A percentile compares a stretch with the other conserved stretches of the same genome.
Evolutionary conservation across 2,888 invertebrate species (phyloP).

Genomic region (Salpingus planirostris): DNA sequence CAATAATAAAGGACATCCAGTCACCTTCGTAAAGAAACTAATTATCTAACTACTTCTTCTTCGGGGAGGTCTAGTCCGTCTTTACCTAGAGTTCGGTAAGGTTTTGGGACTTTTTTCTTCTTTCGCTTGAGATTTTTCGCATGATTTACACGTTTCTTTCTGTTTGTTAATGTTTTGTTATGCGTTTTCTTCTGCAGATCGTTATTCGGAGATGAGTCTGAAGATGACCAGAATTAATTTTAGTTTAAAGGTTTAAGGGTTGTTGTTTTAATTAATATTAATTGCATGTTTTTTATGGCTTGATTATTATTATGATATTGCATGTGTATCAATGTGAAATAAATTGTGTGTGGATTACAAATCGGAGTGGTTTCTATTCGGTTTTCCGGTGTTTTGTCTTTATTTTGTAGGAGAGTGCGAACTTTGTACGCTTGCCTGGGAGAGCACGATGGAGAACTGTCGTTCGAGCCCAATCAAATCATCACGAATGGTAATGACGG

Average conservation of each 20-base stretch:
- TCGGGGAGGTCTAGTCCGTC: slow-evolving; percentile 37
- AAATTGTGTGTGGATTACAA: no score
- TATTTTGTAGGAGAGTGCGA: slow-evolving; percentile 63
- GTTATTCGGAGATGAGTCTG: no score
- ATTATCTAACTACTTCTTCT: slow-evolving; percentile 32
- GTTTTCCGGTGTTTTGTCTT: slow-evolving; percentile 1
- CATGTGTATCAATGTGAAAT: no score
- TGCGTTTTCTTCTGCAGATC: no score
- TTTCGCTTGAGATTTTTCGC: slow-evolving; percentile 6
- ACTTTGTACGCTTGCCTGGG: slow-evolving; percentile 94
- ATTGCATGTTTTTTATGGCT: no score
- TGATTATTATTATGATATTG: no score
- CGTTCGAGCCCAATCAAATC: slow-evolving; percentile 97
- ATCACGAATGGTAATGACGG: slow-evolving; percentile 93
- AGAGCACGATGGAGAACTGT: slow-evolving; percentile 93
- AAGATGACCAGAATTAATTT: no score
- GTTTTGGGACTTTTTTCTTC: slow-evolving; percentile 4
- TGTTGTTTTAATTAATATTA: no score
- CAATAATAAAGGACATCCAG: slow-evolving; percentile 23
- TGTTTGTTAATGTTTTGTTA: slow-evolving; percentile 5
- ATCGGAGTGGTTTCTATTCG: no score
- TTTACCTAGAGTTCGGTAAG: slow-evolving; percentile 30
- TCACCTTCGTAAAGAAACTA: slow-evolving; percentile 31
- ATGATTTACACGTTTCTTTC: slow-evolving; percentile 2
- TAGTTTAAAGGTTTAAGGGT: no score